Conservation (phyloP, 2,797 vertebrate genomes). For the Eospalax fontanierii region DNA sequence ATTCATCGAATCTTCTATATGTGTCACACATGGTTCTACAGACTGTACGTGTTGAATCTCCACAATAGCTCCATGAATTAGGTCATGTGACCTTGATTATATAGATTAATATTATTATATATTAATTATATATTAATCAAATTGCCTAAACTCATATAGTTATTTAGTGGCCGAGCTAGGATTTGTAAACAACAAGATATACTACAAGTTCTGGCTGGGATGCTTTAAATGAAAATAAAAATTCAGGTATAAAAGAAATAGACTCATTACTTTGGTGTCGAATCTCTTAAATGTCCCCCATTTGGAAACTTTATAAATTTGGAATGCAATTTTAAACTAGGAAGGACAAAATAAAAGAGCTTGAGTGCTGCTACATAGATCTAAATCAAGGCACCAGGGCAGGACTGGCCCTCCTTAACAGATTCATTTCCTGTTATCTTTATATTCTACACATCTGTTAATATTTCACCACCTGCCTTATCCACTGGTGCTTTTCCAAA, state of each 20-base stretch:
- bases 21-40: neutral
- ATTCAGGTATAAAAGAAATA: neutral
- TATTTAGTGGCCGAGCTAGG: neutral
- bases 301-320: neutral
- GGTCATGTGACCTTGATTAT: neutral
- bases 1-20: neutral
- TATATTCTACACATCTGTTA: neutral
- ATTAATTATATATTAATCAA: no score
- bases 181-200: neutral
- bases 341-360: neutral
- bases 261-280: neutral
- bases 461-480: neutral
- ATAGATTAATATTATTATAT: neutral
- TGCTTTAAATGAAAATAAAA: neutral
- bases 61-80: neutral
- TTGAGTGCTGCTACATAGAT: neutral
- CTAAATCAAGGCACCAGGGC: neutral
- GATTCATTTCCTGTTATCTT: neutral
- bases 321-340: neutral
- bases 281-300: neutral
- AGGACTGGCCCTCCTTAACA: neutral
- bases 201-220: conserved; percentile 18
- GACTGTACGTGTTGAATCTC: neutral
- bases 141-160: neutral
- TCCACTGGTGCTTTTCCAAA: neutral